Base-by-base conservation (phyloP, 2,113 vertebrate species). In the Ctenomys sociabilis region DNA sequence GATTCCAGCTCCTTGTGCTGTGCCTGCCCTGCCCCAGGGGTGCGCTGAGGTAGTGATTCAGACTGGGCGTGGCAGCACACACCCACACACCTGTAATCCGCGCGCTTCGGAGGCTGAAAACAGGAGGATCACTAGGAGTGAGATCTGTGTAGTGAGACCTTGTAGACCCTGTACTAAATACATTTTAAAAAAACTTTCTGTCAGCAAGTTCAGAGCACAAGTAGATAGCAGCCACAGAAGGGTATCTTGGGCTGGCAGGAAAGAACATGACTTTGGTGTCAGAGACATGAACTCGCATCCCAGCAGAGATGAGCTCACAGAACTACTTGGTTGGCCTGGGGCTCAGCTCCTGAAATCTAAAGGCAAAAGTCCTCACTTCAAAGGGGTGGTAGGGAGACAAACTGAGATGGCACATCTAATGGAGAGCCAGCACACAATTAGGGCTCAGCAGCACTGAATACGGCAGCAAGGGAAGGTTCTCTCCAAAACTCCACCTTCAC, bases 361-460 rank as follows among this genome's bases (percentile, higher is more conserved):
- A 43, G 63, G 9, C 43, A 7, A 35, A 91, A 63, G 40, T 63
- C 21, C 54, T 22, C 35, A 19, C 6, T 24, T 70, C 40, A 35
- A 75, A 75, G 37, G n/a, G 3, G 0, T 61, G n/a, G 26, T 30
- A 26, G 43, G 32, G 63, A 95, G 52, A 40, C 10, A 30, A 77
- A 26, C 21, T 40, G 61, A 90, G 40, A 35, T 1, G 0, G 0
- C 16, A 5, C 13, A 28, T 0, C 37, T 77, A 37, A 63, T 3
- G 1, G 8, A 81, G 43, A 82, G 11, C 22, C 40, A 24, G 35
- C 7, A 30, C 43, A 19, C 30, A 37, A 84, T 3, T 17, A n/a
- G 28, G 3, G 4, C n/a, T 49, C 54, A 3, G 0, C 9, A 7
- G 49, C 8, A 12, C 0, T 40, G n/a, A 73, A 49, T 28, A 26